Conservation (phyloP, 2,888 invertebrate genomes). For the Agrilus cyanescens region DNA sequence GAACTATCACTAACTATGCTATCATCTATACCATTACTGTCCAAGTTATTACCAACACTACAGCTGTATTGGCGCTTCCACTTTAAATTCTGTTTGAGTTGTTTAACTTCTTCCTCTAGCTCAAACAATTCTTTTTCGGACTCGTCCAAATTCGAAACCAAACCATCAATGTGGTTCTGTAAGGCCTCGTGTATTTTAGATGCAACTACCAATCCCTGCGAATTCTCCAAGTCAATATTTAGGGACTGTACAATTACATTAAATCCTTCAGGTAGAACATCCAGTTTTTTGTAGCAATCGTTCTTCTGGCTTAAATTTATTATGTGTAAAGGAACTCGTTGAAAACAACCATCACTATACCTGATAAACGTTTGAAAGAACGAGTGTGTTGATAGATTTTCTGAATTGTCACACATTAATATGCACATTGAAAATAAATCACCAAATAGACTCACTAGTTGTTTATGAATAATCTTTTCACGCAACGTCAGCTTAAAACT, state of each 20-base stretch:
- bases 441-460: constrained; percentile 46
- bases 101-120: constrained; percentile 31
- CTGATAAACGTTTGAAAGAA: constrained; percentile 51
- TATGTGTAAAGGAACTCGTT: constrained; percentile 39
- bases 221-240: constrained; percentile 20
- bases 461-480: constrained; percentile 51
- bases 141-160: constrained; percentile 25
- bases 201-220: constrained; percentile 23
- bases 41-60: not conserved
- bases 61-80: not conserved
- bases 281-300: constrained; percentile 27
- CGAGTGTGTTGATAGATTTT: constrained; percentile 45
- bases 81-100: constrained; percentile 1
- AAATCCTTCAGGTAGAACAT: constrained; percentile 25
- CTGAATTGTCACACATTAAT: constrained; percentile 42
- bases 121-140: constrained; percentile 29
- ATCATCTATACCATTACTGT: too few relatives aligned
- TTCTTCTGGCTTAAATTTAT: constrained; percentile 36
- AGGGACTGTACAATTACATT: constrained; percentile 23
- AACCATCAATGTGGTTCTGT: constrained; percentile 26
- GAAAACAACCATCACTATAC: constrained; percentile 43
- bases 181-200: constrained; percentile 28
- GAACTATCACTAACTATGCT: too few relatives aligned
- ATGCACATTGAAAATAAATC: constrained; percentile 50
- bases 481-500: constrained; percentile 46